Conservation (phyloP, 1,140 invertebrate species). For the Trachymyrmex cornetzi region DNA sequence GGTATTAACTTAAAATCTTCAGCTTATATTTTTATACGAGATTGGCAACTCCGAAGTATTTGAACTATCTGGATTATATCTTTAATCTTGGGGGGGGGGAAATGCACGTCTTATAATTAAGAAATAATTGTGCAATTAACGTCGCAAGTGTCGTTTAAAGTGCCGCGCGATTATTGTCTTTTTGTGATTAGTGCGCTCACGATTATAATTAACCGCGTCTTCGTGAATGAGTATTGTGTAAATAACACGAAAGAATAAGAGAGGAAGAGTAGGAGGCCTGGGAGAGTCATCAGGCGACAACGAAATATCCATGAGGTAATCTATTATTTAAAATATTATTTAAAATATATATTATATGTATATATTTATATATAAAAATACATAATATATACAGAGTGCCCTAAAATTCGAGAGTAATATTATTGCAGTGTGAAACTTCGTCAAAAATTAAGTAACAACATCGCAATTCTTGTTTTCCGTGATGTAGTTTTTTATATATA, state of each 20-base stretch:
- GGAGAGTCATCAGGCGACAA: conserved; percentile 19
- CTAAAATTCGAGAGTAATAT: too few species aligned
- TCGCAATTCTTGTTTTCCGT: too few species aligned
- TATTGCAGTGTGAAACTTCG: too few species aligned
- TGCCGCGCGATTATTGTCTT: conserved; percentile 26
- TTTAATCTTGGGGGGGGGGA: neutral
- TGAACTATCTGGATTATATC: neutral
- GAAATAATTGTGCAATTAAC: conserved; percentile 31
- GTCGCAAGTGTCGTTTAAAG: conserved; percentile 34
- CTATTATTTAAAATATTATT: conserved; percentile 3
- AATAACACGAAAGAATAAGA: conserved; percentile 10
- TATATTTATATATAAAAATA: too few species aligned
- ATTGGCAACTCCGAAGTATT: neutral
- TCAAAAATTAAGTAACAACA: too few species aligned
- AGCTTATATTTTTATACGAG: neutral
- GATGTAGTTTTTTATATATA: too few species aligned
- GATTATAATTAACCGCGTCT: conserved; percentile 32
- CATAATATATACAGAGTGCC: too few species aligned
- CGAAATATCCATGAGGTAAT: conserved; percentile 7
- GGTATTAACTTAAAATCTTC: neutral
- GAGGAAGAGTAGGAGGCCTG: neutral
- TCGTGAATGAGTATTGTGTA: conserved; percentile 26
- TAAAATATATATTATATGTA: too few species aligned
- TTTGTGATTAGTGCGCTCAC: conserved; percentile 19
- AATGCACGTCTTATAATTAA: conserved; percentile 20